Base-by-base conservation (phyloP, 2,797 vertebrate genomes). In the Oreochromis grahami region DNA sequence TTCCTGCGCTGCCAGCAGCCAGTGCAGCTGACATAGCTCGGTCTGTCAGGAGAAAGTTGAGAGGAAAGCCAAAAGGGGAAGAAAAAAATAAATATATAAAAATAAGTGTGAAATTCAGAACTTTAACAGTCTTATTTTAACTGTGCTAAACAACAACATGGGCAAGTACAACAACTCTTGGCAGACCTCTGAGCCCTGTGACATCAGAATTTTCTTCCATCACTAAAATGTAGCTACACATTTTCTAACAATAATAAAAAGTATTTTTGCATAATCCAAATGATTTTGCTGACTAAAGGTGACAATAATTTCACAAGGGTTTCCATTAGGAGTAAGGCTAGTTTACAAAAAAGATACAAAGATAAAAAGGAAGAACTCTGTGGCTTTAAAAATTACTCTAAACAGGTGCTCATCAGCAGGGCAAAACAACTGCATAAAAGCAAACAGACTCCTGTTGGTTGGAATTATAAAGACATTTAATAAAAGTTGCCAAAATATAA, bases 11-110 rank as follows among this genome's bases (percentile, higher is more conserved):
- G 17, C 96, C 94, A 78, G 96, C 96, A 51, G 95, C 95, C 90
- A 97, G 88, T 4, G 95, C 95, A 81, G 96, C 95, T 38, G 96
- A 96, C 93, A 97, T 95, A 77, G 92, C 93, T 95, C 96, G 94
- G 92, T 95, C 96, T 97, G 89, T 56, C 56, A 58, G 82, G 80
- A 81, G 58, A 89, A 74, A 86, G n/a, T 17, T 48, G 11, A 81
- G 55, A 82, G 38, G 26, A 86, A 24, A 41, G 15, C 26, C 34
- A 29, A 77, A 63, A 79, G 56, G 12, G 11, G 43, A 43, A 52
- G 36, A 32, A 1, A 70, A 77, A 79, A 58, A 76, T 2, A 63
- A 21, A 63, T 36, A 36, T n/a, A 8, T 63, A 36, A n/a, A 36
- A 81, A 82, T 12, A 87, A 79, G 4, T 32, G 24, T 72, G 3